Base-by-base conservation (phyloP, 2,113 vertebrate genomes). In the Bolborhynchus lineola region DNA sequence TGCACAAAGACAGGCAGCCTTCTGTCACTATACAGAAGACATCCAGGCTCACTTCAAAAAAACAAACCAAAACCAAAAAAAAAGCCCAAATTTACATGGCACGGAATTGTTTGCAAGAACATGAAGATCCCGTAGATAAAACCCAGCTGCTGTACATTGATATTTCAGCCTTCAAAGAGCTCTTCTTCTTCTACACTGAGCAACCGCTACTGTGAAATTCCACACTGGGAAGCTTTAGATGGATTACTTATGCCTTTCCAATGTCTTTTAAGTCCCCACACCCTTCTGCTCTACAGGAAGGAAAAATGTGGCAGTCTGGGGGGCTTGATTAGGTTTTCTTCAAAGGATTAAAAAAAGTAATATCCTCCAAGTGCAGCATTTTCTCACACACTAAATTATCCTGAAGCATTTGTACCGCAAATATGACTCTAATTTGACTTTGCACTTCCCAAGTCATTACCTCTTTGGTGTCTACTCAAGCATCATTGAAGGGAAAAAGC, bases 161-260 rank as follows among this genome's bases (percentile, higher is more conserved):
- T 90, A 94, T 89, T 91, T 86, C 90, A 88, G 46, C 21, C 47
- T 91, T 86, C 88, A 92, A 81, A 94, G 53, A 83, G 21, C 29
- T 81, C 13, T 57, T 79, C 76, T 75, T 72, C 64, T 39, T 88
- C 53, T 74, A 1, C 77, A 67, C 21, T 50, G 50, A 50, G 52
- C 7, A 10, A 35, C 53, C 55, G 7, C 35, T 65, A 29, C 14
- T 57, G 31, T 35, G 28, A 91, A 77, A 64, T 90, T 28, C 64
- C 39, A 60, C 23, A 29, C 85, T 88, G 35, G n/a, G 59, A 88
- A 86, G 50, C 50, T 90, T 88, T 50, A 81, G 50, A 78, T 81
- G 72, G 63, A 63, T 95, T 90, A 63, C 65, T 88, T 67, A 70
- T 13, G 35, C 11, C 23, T 93, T 92, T 74, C 47, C 17, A 50